A percentile compares a stretch with the other conserved stretches of the same genome.
Evolutionary conservation across 2,797 vertebrate species (phyloP).

Genomic region (Amphiprion clarkii): DNA sequence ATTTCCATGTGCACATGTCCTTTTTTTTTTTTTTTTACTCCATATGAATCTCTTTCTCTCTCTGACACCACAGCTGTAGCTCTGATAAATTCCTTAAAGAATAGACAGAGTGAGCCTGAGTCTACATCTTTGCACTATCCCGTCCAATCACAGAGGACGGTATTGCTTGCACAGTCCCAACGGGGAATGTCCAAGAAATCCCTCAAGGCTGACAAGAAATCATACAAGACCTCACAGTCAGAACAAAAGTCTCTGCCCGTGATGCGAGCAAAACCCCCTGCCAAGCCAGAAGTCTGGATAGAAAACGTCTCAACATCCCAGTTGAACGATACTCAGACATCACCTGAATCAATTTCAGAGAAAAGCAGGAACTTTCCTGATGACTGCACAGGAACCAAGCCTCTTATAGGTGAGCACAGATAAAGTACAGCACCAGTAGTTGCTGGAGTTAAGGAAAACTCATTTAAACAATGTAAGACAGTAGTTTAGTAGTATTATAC

Average conservation of each 20-base stretch:
- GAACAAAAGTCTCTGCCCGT: not conserved
- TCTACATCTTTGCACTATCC: not conserved
- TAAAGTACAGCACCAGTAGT: not conserved
- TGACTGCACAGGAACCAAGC: constrained; percentile 42
- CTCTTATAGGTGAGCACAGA: constrained; percentile 74
- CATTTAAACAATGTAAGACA: not conserved
- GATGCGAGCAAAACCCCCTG: not conserved
- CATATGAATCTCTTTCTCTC: constrained; percentile 5
- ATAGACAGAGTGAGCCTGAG: constrained; percentile 10
- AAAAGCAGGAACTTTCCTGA: constrained; percentile 36
- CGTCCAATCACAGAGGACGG: constrained; percentile 43
- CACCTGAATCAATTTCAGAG: not conserved
- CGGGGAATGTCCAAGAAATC: not conserved
- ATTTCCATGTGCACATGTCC: not conserved
- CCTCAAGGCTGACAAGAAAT: not conserved
- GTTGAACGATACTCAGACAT: not conserved
- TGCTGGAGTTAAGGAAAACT: too few species aligned
- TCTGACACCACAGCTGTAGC: constrained; percentile 51
- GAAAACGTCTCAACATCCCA: not conserved
- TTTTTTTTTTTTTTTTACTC: not conserved
- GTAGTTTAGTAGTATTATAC: not conserved
- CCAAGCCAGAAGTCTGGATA: not conserved
- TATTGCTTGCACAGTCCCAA: constrained; percentile 28
- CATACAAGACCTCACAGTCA: not conserved
- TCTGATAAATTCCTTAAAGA: constrained; percentile 57